These are phyloP conservation scores for Cyprinodon brontotheroides DNA, from an alignment of 2,113 vertebrate species.

Conservation along the genomic window DNA sequence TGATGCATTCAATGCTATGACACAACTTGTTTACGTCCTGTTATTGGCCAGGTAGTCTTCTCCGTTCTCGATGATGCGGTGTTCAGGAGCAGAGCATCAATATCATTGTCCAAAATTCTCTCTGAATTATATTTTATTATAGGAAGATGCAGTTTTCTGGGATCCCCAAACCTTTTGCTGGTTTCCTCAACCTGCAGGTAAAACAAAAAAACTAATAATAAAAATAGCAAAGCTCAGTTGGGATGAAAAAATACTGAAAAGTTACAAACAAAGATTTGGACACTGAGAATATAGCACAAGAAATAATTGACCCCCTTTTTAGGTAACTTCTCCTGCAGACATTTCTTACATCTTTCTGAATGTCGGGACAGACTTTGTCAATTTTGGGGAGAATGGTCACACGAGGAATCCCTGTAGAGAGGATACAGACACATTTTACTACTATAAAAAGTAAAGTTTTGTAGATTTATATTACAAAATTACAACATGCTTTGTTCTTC, in stretches of 20 bases:
- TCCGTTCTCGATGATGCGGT: neutral
- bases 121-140: conserved; percentile 1
- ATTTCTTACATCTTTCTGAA: neutral
- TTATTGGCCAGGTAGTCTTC: neutral
- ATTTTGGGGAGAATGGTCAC: neutral
- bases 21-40: neutral
- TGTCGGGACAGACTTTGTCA: neutral
- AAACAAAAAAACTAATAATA: neutral
- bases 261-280: neutral
- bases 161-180: neutral
- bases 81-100: neutral
- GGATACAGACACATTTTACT: neutral
- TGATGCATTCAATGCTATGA: neutral
- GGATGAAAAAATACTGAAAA: neutral
- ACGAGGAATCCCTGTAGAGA: conserved; percentile 1
- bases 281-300: too few species aligned
- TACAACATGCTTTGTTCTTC: too few species aligned
- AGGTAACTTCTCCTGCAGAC: neutral
- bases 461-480: too few species aligned
- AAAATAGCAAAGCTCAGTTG: neutral
- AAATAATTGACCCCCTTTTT: neutral
- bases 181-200: neutral
- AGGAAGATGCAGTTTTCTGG: conserved; percentile 2
- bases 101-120: neutral
- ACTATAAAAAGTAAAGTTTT: neutral